Evolutionary conservation across 1,140 invertebrate species (phyloP), one percentile per base, ranked within the genome.

Genomic region (Diorhabda elongata): DNA sequence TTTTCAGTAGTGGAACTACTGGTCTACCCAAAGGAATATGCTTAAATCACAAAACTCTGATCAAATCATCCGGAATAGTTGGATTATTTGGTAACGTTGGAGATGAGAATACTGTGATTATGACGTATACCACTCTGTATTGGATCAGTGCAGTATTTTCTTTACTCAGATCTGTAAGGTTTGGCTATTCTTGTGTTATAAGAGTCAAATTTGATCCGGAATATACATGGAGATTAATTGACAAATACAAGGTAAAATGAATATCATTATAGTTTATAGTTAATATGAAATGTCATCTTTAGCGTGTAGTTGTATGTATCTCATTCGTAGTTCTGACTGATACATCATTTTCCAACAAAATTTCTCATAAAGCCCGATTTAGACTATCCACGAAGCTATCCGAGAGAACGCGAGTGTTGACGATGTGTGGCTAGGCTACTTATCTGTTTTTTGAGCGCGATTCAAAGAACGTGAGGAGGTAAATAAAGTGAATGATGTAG

Each of bases 1-100:
- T 75, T 44, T 77, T 75, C 61, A 77, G 74, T 59, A 77, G 75
- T 57, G 75, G 75, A 3, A 77, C 73, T 5, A 75, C 75, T 4
- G 74, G 74, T 8, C 58, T 74, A 42, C 70, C 75, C 5, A 77
- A 77, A 72, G 75, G 74, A n/a, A 71, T 75, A 68, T 77, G 75
- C 61, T 26, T 74, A n/a, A 73, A 45, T 43, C 73, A 75, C 67
- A 68, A 69, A 41, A 3, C 57, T 7, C 44, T 67, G 58, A 5
- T 64, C 47, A 43, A 47, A 6, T 41, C 3, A 3, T 1, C 26
- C 26, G 5, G n/a, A 9, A 6, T 5, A 7, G 7, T 7, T 26
- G 44, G 4, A n/a, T 0, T 44, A 9, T 8, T 5, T 3, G 3
- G n/a, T 7, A 47, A 47, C n/a, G 45, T 0, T 56, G 5, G 11